Evolutionary conservation across 1,140 invertebrate species (phyloP).

Genomic region (Neomicropteryx cornuta): DNA sequence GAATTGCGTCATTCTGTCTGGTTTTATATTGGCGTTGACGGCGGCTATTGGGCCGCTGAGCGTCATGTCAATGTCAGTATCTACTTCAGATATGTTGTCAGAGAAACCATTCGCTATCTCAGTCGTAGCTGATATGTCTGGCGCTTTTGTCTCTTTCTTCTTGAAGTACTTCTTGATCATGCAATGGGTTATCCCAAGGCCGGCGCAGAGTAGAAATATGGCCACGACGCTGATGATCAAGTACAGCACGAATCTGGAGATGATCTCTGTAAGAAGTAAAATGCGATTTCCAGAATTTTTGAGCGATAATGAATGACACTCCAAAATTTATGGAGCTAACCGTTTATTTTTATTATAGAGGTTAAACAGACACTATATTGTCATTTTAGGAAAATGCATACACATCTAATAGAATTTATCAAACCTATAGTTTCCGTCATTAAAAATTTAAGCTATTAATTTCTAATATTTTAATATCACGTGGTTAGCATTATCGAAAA

Average conservation of each 20-base stretch:
- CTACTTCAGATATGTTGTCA: constrained; percentile 40
- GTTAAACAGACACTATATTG: no score
- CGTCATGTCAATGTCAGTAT: constrained; percentile 39
- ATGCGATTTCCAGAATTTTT: not conserved
- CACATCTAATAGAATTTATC: no score
- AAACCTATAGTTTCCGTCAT: no score
- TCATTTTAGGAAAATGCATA: no score
- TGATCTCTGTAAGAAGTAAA: constrained; percentile 11
- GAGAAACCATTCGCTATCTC: constrained; percentile 39
- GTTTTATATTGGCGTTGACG: constrained; percentile 29
- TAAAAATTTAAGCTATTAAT: no score
- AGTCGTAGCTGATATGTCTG: constrained; percentile 37
- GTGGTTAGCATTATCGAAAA: no score
- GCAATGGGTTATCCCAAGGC: constrained; percentile 25
- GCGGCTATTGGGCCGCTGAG: constrained; percentile 32
- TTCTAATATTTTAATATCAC: no score
- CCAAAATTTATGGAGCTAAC: no score
- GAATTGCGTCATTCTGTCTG: constrained; percentile 31
- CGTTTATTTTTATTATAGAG: no score
- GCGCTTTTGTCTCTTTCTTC: constrained; percentile 30
- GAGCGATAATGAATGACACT: no score
- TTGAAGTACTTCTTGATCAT: constrained; percentile 22
- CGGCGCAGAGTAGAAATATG: constrained; percentile 22
- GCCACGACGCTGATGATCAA: constrained; percentile 30
- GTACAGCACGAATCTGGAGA: constrained; percentile 20